Evolutionary conservation across 2,888 invertebrate genomes (phyloP).

Genomic region (Nomada hirtipes): DNA sequence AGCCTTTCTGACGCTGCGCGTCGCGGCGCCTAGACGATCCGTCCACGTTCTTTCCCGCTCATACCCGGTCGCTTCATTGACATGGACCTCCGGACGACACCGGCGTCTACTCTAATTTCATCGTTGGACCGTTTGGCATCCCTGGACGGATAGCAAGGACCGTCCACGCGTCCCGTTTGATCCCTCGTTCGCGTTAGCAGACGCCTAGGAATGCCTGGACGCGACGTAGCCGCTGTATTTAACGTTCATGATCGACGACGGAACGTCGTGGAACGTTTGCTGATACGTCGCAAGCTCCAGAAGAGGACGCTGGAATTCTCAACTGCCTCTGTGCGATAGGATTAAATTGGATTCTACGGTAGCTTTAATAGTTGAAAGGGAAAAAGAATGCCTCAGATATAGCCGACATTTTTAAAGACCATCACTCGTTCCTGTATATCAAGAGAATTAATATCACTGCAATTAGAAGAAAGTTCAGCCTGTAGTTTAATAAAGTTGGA

Average conservation of each 20-base stretch:
- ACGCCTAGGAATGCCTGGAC: slow-evolving; percentile 63
- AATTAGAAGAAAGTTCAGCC: no score
- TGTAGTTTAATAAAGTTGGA: no score
- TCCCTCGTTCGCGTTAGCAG: slow-evolving; percentile 65
- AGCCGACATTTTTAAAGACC: no score
- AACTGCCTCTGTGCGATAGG: not conserved
- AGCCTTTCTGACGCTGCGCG: slow-evolving; percentile 18
- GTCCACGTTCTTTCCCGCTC: slow-evolving; percentile 31
- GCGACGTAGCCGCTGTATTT: slow-evolving; percentile 54
- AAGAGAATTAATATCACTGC: no score
- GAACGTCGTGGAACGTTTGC: slow-evolving; percentile 47
- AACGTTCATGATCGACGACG: slow-evolving; percentile 59
- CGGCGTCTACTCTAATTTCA: slow-evolving; percentile 68
- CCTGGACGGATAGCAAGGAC: slow-evolving; percentile 51
- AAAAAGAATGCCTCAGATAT: no score
- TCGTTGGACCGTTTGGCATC: slow-evolving; percentile 69
- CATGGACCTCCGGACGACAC: slow-evolving; percentile 48
- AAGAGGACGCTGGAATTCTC: slow-evolving; percentile 23
- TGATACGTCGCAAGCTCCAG: slow-evolving; percentile 7
- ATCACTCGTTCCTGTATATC: no score
- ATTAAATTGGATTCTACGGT: slow-evolving; percentile 27
- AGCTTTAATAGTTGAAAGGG: not conserved
- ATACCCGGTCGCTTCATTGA: slow-evolving; percentile 28
- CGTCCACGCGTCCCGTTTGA: slow-evolving; percentile 52
- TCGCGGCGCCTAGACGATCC: slow-evolving; percentile 23